Evolutionary conservation across 2,888 invertebrate species (phyloP).

Genomic region (Neoaliturus tenellus): DNA sequence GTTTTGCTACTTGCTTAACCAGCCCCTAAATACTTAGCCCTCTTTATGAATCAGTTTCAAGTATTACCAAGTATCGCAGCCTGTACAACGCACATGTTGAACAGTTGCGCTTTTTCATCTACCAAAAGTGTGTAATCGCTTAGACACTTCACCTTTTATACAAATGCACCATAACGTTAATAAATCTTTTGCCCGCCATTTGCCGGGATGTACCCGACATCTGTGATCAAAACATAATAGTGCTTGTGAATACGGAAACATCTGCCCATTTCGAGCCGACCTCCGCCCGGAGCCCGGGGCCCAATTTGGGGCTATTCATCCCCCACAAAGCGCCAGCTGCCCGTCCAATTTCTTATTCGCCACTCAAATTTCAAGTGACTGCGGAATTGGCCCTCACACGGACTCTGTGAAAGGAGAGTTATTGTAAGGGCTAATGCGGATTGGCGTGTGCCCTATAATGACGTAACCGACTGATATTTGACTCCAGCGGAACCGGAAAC

Average conservation of each 20-base stretch:
- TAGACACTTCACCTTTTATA: neutral
- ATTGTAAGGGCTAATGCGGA: constrained; percentile 6
- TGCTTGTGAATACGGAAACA: constrained; percentile 20
- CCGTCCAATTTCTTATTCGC: constrained; percentile 7
- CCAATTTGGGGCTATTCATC: constrained; percentile 34
- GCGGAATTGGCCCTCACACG: constrained; percentile 3
- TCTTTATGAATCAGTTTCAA: no score
- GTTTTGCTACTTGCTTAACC: no score
- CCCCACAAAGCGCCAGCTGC: constrained; percentile 41
- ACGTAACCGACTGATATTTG: neutral
- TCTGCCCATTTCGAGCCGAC: neutral
- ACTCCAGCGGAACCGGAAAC: neutral
- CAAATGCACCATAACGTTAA: neutral
- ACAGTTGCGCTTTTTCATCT: neutral
- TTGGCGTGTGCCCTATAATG: neutral
- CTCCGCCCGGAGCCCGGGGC: neutral
- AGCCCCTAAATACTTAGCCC: no score
- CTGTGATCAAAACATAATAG: constrained; percentile 27
- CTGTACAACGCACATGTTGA: neutral
- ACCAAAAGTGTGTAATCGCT: neutral
- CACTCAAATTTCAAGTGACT: constrained; percentile 47
- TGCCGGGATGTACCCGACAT: constrained; percentile 5
- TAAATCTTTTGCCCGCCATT: constrained; percentile 12
- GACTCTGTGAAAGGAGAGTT: neutral
- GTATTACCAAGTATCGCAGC: no score